phyloP scores from a whole-genome alignment of 1,140 invertebrate species.

The Orius laevigatus region DNA sequence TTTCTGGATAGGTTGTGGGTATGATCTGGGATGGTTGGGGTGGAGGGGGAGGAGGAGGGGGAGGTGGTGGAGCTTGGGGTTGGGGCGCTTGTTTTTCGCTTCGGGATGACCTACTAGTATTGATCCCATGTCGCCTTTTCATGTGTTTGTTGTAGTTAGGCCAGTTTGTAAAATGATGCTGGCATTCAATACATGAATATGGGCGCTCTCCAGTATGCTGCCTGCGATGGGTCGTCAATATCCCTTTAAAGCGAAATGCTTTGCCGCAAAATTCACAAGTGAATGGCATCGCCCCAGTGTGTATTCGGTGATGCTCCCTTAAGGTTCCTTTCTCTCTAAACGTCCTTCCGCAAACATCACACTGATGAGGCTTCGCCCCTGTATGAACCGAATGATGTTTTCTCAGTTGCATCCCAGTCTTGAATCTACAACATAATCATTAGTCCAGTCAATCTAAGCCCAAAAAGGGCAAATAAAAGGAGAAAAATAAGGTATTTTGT shows the following conservation, averaged over 20 bases:
- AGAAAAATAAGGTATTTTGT: no score
- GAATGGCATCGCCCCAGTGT: constrained; percentile 75
- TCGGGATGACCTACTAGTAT: constrained; percentile 16
- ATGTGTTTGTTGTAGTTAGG: constrained; percentile 60
- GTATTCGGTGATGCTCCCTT: constrained; percentile 44
- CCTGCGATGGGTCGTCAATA: constrained; percentile 36
- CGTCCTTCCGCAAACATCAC: constrained; percentile 50
- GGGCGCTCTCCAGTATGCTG: constrained; percentile 41
- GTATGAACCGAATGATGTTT: constrained; percentile 46
- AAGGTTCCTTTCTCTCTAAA: constrained; percentile 46
- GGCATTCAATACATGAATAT: constrained; percentile 37
- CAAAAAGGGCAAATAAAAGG: no score
- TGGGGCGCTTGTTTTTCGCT: neutral
- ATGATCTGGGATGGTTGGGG: neutral
- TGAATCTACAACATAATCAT: no score
- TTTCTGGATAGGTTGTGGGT: neutral
- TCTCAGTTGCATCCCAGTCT: constrained; percentile 33
- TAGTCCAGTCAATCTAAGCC: no score
- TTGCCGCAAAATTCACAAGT: constrained; percentile 53
- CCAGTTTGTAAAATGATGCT: constrained; percentile 57
- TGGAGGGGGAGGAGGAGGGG: neutral
- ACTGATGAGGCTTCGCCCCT: constrained; percentile 54
- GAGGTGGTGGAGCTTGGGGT: neutral
- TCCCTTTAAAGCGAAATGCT: constrained; percentile 41
- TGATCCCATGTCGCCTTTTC: constrained; percentile 43